A percentile compares a stretch with the other conserved stretches of the same genome.
Conservation (phyloP, 2,797 vertebrate genomes). For the Mus caroli region DNA sequence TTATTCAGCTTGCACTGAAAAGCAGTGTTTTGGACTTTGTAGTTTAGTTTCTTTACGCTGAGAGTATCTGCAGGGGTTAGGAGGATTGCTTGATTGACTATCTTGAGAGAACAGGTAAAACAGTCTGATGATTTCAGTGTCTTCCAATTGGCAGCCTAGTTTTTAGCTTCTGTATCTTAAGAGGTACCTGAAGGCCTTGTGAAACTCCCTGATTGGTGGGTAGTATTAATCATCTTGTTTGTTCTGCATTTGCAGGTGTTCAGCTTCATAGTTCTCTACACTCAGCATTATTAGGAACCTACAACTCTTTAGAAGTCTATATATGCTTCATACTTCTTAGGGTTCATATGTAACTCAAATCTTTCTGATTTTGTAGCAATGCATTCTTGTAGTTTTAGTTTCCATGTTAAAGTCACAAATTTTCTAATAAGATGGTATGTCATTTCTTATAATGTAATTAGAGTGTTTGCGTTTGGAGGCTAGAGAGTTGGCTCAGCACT, state of each 20-base stretch:
- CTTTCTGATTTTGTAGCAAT: not conserved
- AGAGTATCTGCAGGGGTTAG: not conserved
- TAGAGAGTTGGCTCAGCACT: not conserved
- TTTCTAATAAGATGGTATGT: conserved; percentile 21
- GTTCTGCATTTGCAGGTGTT: not conserved
- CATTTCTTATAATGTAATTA: not conserved
- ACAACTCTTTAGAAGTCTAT: not conserved
- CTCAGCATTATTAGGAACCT: not conserved
- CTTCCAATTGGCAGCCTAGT: not conserved
- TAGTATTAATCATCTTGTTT: not conserved
- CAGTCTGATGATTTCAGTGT: conserved; percentile 1
- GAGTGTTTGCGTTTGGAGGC: not conserved
- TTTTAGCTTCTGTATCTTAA: not conserved
- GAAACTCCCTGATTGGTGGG: not conserved
- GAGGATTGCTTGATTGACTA: not conserved
- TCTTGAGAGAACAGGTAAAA: not conserved
- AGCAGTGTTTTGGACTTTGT: not conserved
- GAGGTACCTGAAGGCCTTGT: not conserved
- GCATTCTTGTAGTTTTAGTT: not conserved
- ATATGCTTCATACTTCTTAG: not conserved
- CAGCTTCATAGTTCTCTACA: not conserved
- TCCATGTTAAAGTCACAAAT: not conserved
- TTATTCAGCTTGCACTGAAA: not conserved
- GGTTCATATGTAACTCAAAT: not conserved
- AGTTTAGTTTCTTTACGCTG: not conserved